Evolutionary conservation across 1,140 invertebrate genomes (phyloP).

Genomic region (Rhysida immarginata): DNA sequence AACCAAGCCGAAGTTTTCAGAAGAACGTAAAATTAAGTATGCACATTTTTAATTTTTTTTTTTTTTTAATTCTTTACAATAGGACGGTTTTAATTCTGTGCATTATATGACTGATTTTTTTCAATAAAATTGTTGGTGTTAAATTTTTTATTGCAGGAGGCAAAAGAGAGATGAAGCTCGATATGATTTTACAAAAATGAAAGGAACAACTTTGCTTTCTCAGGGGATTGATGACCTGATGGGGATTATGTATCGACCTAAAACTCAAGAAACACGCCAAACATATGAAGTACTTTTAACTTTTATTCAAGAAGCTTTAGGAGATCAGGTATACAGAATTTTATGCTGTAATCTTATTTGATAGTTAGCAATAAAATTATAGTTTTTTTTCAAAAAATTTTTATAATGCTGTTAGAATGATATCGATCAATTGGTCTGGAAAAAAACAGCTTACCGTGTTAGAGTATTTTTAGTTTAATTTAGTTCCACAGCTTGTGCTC

Average conservation of each 20-base stretch:
- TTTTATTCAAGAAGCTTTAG: constrained; percentile 93
- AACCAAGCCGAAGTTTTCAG: constrained; percentile 57
- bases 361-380: not conserved
- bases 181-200: constrained; percentile 79
- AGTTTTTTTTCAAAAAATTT: constrained; percentile 2
- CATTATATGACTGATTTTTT: constrained; percentile 6
- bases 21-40: constrained; percentile 72
- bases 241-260: constrained; percentile 86
- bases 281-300: constrained; percentile 92
- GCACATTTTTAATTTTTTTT: constrained; percentile 7
- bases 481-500: too few relatives aligned
- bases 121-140: constrained; percentile 30
- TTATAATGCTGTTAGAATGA: not conserved
- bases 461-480: too few relatives aligned
- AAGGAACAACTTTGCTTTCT: constrained; percentile 64
- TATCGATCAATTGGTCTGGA: not conserved
- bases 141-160: too few relatives aligned
- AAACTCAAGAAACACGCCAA: constrained; percentile 92
- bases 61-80: too few relatives aligned
- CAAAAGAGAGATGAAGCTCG: constrained; percentile 80
- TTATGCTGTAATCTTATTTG: not conserved
- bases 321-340: constrained; percentile 75
- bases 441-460: not conserved
- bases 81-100: too few relatives aligned
- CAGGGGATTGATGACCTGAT: constrained; percentile 83